These are phyloP conservation scores for Drosophila nigromelanica DNA, from an alignment of 1,140 invertebrate genomes.

Conservation along the genomic window DNA sequence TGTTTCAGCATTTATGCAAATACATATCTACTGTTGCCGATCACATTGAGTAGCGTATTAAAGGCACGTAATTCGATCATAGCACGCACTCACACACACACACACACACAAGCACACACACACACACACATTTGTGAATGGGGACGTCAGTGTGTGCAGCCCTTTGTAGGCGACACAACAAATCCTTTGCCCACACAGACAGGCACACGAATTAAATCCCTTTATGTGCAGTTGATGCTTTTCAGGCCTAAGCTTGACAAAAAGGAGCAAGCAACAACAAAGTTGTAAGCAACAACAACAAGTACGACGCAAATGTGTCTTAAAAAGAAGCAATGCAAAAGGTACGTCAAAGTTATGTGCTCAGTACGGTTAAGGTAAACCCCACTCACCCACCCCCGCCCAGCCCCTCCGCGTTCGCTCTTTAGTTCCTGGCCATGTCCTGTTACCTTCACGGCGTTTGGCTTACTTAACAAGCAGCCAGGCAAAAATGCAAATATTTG, in stretches of 20 bases:
- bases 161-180: slow-evolving; percentile 30
- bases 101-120: slow-evolving; percentile 12
- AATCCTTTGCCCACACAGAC: slow-evolving; percentile 24
- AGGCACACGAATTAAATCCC: slow-evolving; percentile 32
- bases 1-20: slow-evolving; percentile 37
- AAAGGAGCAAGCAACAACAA: slow-evolving; percentile 6
- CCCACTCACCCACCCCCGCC: not conserved
- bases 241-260: slow-evolving; percentile 56
- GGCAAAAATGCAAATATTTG: slow-evolving; percentile 81
- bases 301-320: slow-evolving; percentile 50
- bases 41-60: slow-evolving; percentile 57
- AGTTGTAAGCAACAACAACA: not conserved
- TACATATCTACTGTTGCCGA: slow-evolving; percentile 53
- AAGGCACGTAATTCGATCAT: slow-evolving; percentile 68
- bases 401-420: not conserved
- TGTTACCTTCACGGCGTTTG: slow-evolving; percentile 15
- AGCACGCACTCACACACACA: slow-evolving; percentile 25
- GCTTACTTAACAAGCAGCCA: slow-evolving; percentile 65
- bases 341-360: slow-evolving; percentile 77
- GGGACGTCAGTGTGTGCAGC: slow-evolving; percentile 9
- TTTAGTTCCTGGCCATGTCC: slow-evolving; percentile 2
- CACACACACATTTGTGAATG: not conserved
- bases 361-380: slow-evolving; percentile 2
- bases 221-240: slow-evolving; percentile 60
- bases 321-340: slow-evolving; percentile 64